phyloP scores from a whole-genome alignment of 2,113 vertebrate species.

The Amia ocellicauda region DNA sequence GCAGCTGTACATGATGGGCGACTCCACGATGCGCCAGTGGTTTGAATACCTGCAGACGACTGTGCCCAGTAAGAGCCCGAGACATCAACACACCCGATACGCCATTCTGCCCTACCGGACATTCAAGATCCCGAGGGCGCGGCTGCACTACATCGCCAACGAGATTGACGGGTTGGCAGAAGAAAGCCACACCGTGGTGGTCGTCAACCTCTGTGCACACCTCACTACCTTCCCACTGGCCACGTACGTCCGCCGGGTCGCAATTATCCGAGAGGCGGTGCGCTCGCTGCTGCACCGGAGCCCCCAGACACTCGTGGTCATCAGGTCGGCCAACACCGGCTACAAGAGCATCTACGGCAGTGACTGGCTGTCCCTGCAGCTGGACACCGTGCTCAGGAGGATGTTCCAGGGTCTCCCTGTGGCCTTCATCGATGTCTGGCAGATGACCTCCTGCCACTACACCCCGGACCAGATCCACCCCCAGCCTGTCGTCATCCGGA shows the following conservation, averaged over 20 bases:
- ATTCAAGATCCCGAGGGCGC: conserved; percentile 13
- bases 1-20: conserved; percentile 42
- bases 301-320: conserved; percentile 31
- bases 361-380: conserved; percentile 47
- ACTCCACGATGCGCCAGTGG: conserved; percentile 45
- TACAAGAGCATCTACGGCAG: conserved; percentile 36
- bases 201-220: conserved; percentile 36
- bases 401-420: conserved; percentile 37
- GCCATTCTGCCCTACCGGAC: conserved; percentile 32
- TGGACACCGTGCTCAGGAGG: conserved; percentile 33
- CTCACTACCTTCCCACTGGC: conserved; percentile 33
- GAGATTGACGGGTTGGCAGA: conserved; percentile 34
- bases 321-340: conserved; percentile 44
- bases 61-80: conserved; percentile 32
- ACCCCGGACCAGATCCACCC: conserved; percentile 32
- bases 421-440: conserved; percentile 43
- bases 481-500: conserved; percentile 26
- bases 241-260: conserved; percentile 22
- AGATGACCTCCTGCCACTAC: conserved; percentile 50
- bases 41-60: conserved; percentile 33
- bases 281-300: conserved; percentile 28
- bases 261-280: conserved; percentile 26
- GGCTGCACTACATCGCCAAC: conserved; percentile 39
- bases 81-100: no score
- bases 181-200: conserved; percentile 30